phyloP scores from a whole-genome alignment of 2,888 invertebrate species.

The Watsonalla binaria region DNA sequence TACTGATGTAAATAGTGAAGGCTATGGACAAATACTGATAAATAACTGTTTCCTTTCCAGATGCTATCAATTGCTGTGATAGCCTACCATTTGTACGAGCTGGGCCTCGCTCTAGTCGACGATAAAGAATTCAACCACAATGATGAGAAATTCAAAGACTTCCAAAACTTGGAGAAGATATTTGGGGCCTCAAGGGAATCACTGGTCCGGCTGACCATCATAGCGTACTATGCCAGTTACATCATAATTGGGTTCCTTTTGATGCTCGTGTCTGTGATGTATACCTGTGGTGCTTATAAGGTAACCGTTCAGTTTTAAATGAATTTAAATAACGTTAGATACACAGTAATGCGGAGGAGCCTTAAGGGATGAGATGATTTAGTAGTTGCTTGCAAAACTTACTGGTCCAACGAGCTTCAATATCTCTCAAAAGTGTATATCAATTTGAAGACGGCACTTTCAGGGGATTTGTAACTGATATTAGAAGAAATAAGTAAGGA shows the following conservation, averaged over 20 bases:
- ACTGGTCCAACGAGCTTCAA: too few species aligned
- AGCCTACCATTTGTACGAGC: conserved; percentile 52
- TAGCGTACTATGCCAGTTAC: conserved; percentile 57
- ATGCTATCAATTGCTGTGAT: conserved; percentile 57
- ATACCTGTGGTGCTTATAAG: conserved; percentile 63
- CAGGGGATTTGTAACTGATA: too few species aligned
- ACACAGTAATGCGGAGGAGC: too few species aligned
- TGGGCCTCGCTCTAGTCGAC: conserved; percentile 50
- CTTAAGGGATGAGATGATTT: too few species aligned
- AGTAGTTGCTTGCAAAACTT: too few species aligned
- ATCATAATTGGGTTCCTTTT: conserved; percentile 48
- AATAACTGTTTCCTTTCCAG: conserved; percentile 30
- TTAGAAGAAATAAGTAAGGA: too few species aligned
- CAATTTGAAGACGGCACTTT: too few species aligned
- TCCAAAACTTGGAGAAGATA: conserved; percentile 58
- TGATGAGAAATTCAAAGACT: conserved; percentile 53
- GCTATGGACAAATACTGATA: too few species aligned
- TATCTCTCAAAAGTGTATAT: too few species aligned
- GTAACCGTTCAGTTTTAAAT: too few species aligned
- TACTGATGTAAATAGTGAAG: too few species aligned
- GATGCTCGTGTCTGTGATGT: conserved; percentile 51
- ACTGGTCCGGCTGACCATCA: conserved; percentile 43
- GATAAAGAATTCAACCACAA: conserved; percentile 35
- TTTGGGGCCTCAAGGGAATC: conserved; percentile 52
- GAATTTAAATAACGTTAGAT: too few species aligned